Base-by-base conservation (phyloP, 2,113 vertebrate species). In the Grammomys dolichurus region DNA sequence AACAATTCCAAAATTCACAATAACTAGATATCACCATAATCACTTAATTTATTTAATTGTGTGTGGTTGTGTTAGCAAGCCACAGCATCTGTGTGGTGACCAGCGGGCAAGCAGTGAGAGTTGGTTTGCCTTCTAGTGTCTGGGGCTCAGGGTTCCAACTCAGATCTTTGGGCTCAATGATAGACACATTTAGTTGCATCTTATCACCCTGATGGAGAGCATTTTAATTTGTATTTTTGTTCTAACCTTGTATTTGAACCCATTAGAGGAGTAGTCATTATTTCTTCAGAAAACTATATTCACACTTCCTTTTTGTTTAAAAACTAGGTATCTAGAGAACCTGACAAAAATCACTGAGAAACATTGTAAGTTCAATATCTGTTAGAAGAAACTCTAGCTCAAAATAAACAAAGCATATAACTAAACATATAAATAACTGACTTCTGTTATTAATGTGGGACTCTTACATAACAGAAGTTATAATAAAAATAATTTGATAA, bases 401-500 rank as follows among this genome's bases (percentile, higher is more conserved):
- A 82, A 40, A 16, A 40, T 60, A 60, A 40, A 82, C 26, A 7
- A 4, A 82, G 22, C 3, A 60, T 40, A 1, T 24, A 82, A 40
- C 5, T 40, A 82, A 60, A 60, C 13, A 26, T 24, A 82, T 60
- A 40, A 60, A 26, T 63, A 3, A 46, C 12, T 70, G 22, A 86
- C 85, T 58, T 84, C 36, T 93, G 89, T 89, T 51, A 93, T 67
- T 89, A 36, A 76, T 17, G 80, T 51, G 86, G 14, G 7, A 54
- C 70, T 89, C 77, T 22, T 95, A 87, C 80, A 5, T 65, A 87
- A 46, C 24, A 77, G 3, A 69, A 94, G 17, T 82, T 86, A 82
- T 54, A 95, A 77, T 80, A 90, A 87, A 46, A 92, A 73, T 73
- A 70, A 87, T 9, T 85, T 76, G 16, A 78, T 43, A 69, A 48